Percentiles rank a stretch among this genome's conserved stretches.
Evolutionary conservation across 2,888 invertebrate genomes (phyloP).

Genomic region (Drosophila kuntzei): DNA sequence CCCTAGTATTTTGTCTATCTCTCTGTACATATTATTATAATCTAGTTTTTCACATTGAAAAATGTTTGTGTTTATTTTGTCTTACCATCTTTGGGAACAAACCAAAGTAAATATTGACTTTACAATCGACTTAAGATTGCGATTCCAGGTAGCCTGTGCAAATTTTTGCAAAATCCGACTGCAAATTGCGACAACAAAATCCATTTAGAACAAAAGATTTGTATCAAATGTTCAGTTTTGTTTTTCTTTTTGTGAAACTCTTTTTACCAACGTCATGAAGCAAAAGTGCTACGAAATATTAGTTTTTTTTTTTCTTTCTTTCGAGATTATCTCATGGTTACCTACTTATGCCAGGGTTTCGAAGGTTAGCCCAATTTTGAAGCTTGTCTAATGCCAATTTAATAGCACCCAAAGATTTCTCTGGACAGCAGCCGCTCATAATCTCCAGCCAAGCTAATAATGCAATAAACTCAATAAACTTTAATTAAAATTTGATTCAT

Average conservation of each 20-base stretch:
- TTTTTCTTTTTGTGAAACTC: conserved; percentile 25
- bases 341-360: conserved; percentile 9
- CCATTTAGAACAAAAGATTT: conserved; percentile 50
- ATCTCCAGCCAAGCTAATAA: conserved; percentile 73
- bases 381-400: conserved; percentile 69
- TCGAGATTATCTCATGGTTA: conserved; percentile 16
- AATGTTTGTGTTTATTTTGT: conserved; percentile 13
- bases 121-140: conserved; percentile 70
- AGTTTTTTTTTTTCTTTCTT: neutral
- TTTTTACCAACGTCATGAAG: conserved; percentile 11
- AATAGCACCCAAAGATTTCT: conserved; percentile 61
- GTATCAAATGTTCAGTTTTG: neutral
- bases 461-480: conserved; percentile 56
- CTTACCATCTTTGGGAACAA: neutral
- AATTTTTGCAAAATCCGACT: conserved; percentile 8
- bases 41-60: conserved; percentile 57
- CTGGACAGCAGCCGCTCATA: neutral
- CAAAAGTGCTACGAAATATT: neutral
- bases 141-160: conserved; percentile 52
- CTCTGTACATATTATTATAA: conserved; percentile 62
- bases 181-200: conserved; percentile 59
- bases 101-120: conserved; percentile 81
- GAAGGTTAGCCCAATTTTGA: conserved; percentile 26
- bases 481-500: conserved; percentile 74
- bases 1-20: conserved; percentile 21